These are phyloP conservation scores for Gavialis gangeticus DNA, from an alignment of 2,113 vertebrate species.

Conservation along the genomic window DNA sequence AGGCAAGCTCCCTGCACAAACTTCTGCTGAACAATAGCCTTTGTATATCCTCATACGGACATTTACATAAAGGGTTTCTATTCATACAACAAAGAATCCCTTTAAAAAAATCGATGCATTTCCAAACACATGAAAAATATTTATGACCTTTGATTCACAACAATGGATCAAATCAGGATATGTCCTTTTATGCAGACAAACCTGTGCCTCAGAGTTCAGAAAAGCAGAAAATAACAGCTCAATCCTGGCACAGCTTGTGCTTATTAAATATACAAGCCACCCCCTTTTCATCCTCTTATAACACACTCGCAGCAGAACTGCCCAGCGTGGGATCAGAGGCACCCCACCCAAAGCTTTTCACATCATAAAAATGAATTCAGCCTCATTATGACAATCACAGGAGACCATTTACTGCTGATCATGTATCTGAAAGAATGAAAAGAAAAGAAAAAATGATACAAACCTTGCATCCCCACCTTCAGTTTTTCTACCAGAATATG, in stretches of 20 bases:
- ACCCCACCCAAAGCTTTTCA: conserved; percentile 46
- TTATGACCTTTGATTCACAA: background rate
- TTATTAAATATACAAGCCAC: background rate
- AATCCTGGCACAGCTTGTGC: background rate
- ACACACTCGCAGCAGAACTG: conserved; percentile 18
- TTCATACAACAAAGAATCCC: background rate
- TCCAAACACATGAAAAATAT: background rate
- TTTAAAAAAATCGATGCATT: background rate
- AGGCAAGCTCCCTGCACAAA: background rate
- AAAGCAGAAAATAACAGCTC: background rate
- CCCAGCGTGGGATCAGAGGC: conserved; percentile 27
- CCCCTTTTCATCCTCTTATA: conserved; percentile 26
- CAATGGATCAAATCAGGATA: background rate
- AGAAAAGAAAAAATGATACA: conserved; percentile 55
- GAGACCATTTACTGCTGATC: background rate
- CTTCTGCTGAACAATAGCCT: background rate
- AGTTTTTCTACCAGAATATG: conserved; percentile 66
- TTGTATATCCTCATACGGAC: background rate
- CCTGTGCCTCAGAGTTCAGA: background rate
- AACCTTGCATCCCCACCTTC: conserved; percentile 85
- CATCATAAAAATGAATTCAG: background rate
- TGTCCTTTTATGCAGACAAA: background rate
- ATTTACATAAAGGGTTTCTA: conserved; percentile 16
- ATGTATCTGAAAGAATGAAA: background rate
- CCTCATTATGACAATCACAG: background rate